Evolutionary conservation across 2,888 invertebrate genomes (phyloP).

Genomic region (Cacoxenus indagator): DNA sequence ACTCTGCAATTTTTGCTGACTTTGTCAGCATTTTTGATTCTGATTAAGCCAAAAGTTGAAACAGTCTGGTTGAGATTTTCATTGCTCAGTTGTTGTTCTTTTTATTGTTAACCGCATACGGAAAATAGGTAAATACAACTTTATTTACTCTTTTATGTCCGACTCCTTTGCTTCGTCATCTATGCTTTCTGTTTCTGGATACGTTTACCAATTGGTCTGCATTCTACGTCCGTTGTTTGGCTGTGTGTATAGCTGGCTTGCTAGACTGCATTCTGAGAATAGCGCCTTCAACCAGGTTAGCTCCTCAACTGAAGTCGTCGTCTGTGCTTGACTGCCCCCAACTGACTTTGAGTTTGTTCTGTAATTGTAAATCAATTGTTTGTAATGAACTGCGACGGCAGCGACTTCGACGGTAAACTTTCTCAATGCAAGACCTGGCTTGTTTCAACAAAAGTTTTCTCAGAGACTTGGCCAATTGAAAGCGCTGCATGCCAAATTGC

Average conservation of each 20-base stretch:
- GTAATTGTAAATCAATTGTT: conserved; percentile 55
- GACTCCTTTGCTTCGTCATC: neutral
- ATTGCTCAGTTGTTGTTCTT: neutral
- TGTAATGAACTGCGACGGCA: conserved; percentile 55
- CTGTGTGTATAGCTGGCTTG: no score
- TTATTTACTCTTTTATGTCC: conserved; percentile 11
- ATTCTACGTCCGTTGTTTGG: neutral
- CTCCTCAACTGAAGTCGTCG: neutral
- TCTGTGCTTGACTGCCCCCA: neutral
- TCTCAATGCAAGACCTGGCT: neutral
- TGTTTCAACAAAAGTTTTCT: neutral
- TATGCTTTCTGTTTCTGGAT: neutral
- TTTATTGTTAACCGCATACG: neutral
- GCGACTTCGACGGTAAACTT: neutral
- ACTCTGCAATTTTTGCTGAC: conserved; percentile 12
- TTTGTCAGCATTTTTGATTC: conserved; percentile 4
- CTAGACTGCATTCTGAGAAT: no score
- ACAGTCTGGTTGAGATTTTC: neutral
- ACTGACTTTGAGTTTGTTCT: conserved; percentile 18
- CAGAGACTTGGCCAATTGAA: conserved; percentile 5
- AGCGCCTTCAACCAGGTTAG: no score
- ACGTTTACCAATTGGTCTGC: neutral
- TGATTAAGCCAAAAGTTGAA: conserved; percentile 13
- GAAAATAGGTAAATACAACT: neutral
- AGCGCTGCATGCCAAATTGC: neutral